Conservation (phyloP, 2,797 vertebrate species). For the Ctenopoma multispine region DNA sequence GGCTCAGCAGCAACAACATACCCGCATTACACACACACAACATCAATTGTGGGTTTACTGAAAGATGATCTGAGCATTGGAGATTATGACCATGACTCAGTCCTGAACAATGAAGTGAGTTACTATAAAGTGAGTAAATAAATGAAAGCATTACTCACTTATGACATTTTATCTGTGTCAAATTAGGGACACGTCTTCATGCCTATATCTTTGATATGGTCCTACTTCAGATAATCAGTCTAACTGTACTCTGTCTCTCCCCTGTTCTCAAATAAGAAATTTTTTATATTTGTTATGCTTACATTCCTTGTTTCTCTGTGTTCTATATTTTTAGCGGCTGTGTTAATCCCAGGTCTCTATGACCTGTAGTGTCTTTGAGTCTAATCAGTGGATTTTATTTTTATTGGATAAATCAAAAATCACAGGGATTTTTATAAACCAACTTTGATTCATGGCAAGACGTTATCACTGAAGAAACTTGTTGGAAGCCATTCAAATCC, state of each 20-base stretch:
- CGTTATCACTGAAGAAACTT: no score
- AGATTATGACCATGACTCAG: conserved; percentile 52
- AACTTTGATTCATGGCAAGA: no score
- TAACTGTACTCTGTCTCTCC: background rate
- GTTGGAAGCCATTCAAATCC: conserved; percentile 10
- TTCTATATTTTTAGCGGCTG: no score
- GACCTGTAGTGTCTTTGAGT: no score
- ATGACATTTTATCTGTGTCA: conserved; percentile 36
- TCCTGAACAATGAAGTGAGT: conserved; percentile 45
- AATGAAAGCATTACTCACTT: conserved; percentile 37
- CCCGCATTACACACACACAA: conserved; percentile 27
- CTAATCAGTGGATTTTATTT: no score
- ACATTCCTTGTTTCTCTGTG: no score
- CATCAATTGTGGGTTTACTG: conserved; percentile 55
- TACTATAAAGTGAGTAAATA: conserved; percentile 17
- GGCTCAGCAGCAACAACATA: conserved; percentile 25
- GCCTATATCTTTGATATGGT: conserved; percentile 9
- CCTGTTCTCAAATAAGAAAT: background rate
- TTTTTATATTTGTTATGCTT: no score
- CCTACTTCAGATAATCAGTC: background rate
- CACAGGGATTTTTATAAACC: no score
- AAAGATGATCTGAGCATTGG: conserved; percentile 48
- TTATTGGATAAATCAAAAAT: no score
- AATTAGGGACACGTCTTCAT: conserved; percentile 29
- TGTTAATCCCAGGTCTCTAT: no score